Evolutionary conservation across 2,888 invertebrate species (phyloP).

Genomic region (Urechis unicinctus): DNA sequence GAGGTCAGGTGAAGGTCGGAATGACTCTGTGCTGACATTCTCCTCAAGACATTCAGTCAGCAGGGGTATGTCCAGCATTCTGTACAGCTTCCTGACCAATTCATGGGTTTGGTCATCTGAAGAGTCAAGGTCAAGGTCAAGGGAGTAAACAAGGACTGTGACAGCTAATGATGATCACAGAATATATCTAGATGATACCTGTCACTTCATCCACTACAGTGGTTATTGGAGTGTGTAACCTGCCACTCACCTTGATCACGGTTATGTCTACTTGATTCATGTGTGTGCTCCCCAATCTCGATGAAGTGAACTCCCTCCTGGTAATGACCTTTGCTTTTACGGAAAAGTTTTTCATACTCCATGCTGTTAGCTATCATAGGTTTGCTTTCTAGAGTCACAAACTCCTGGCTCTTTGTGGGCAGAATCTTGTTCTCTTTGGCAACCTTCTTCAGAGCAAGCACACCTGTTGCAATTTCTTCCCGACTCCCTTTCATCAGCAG

Average conservation of each 20-base stretch:
- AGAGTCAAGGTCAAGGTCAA: no score
- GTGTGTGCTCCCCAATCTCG: slow-evolving; percentile 10
- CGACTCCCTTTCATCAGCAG: not conserved
- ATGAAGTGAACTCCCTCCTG: slow-evolving; percentile 9
- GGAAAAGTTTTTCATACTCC: slow-evolving; percentile 13
- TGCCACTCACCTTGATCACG: not conserved
- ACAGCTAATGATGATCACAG: no score
- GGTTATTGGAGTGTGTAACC: no score
- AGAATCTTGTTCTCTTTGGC: slow-evolving; percentile 21
- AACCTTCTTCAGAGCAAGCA: not conserved
- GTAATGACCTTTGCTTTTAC: slow-evolving; percentile 3
- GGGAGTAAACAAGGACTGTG: no score
- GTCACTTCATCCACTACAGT: no score
- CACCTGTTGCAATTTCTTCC: no score
- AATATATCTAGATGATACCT: no score
- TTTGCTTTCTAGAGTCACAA: slow-evolving; percentile 31
- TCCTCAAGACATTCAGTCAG: slow-evolving; percentile 28
- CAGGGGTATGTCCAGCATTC: slow-evolving; percentile 8
- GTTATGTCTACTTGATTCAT: no score
- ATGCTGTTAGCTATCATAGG: slow-evolving; percentile 40
- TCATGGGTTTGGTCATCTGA: no score
- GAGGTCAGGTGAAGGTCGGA: slow-evolving; percentile 28
- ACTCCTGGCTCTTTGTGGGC: slow-evolving; percentile 29
- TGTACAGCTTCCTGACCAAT: slow-evolving; percentile 9
- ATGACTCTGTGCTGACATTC: slow-evolving; percentile 26